phyloP scores from a whole-genome alignment of 2,797 vertebrate species.

The Spinus olivaceus region DNA sequence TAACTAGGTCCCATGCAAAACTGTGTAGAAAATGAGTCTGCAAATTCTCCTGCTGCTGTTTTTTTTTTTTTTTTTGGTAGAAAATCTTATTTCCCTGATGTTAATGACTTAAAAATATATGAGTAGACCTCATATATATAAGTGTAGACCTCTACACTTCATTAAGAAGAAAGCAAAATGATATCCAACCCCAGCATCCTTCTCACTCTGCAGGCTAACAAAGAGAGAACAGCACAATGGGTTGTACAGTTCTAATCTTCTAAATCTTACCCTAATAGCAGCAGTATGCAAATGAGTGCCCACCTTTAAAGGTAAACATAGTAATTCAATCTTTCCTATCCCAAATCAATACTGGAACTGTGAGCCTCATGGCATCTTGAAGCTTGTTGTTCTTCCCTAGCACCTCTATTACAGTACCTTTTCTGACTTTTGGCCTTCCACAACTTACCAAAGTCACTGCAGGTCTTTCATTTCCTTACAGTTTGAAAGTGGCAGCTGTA shows the following conservation, averaged over 20 bases:
- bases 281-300: background rate
- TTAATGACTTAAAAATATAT: background rate
- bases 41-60: background rate
- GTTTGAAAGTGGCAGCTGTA: background rate
- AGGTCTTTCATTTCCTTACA: background rate
- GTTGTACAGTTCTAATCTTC: background rate
- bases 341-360: background rate
- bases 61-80: background rate
- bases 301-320: background rate
- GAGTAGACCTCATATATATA: too few species aligned
- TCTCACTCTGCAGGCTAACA: background rate
- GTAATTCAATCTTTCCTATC: background rate
- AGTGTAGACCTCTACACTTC: background rate
- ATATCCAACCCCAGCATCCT: background rate
- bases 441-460: background rate
- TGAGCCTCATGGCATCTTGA: background rate
- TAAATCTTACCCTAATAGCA: background rate
- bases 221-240: background rate
- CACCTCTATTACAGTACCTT: background rate
- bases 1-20: background rate
- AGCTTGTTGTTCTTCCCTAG: background rate
- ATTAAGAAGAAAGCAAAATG: background rate
- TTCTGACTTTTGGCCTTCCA: background rate
- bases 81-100: background rate
- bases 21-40: background rate